A percentile compares a stretch with the other conserved stretches of the same genome.
phyloP scores from a whole-genome alignment of 2,113 vertebrate genomes.

The Cyphomyrus discorhynchus region DNA sequence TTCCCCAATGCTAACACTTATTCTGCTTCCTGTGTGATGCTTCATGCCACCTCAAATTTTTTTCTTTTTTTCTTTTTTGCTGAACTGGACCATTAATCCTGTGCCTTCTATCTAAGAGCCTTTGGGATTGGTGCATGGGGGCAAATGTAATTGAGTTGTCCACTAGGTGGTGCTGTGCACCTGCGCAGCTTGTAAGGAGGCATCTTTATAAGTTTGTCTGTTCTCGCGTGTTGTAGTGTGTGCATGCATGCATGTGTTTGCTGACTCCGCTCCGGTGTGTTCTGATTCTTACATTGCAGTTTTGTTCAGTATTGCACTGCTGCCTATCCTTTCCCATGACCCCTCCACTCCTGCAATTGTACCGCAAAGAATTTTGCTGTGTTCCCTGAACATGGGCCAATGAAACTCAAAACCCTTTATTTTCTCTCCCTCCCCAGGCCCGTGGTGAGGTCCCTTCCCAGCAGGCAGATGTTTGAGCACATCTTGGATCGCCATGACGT shows the following conservation, averaged over 20 bases:
- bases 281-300: background rate
- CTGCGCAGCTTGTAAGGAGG: background rate
- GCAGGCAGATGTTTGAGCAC: constrained; percentile 79
- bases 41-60: background rate
- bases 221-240: background rate
- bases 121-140: background rate
- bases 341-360: background rate
- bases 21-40: background rate
- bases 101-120: background rate
- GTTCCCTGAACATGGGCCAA: background rate
- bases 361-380: background rate
- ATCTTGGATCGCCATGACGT: constrained; percentile 72
- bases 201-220: background rate
- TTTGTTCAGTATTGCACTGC: background rate
- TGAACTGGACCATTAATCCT: background rate
- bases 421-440: constrained; percentile 57
- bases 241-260: background rate
- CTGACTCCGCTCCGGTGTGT: background rate
- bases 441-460: constrained; percentile 73
- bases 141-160: background rate
- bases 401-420: background rate
- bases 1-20: background rate
- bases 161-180: constrained; percentile 16
- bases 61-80: background rate
- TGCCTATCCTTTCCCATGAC: background rate